Percentiles rank a stretch among this genome's conserved stretches.
phyloP scores from a whole-genome alignment of 2,797 vertebrate genomes.

The Peromyscus aztecus region DNA sequence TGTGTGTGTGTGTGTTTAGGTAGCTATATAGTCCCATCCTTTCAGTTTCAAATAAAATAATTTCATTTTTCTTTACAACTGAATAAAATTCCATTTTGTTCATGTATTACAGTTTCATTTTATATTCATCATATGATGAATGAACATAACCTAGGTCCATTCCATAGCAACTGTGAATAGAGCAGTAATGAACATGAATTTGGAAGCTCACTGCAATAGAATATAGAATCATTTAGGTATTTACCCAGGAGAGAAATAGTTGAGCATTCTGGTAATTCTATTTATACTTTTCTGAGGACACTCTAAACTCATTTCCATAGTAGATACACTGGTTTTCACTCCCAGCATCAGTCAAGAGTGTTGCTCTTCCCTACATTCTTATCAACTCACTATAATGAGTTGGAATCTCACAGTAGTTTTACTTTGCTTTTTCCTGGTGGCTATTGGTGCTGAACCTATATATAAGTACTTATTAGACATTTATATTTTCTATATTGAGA shows the following conservation, averaged over 20 bases:
- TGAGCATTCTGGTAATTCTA: neutral
- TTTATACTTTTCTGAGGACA: neutral
- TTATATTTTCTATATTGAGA: neutral
- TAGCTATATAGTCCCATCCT: neutral
- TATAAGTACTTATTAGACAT: neutral
- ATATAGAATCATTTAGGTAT: neutral
- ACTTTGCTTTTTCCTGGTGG: neutral
- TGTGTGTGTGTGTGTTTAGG: neutral
- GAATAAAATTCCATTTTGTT: neutral
- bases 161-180: neutral
- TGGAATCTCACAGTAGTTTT: neutral
- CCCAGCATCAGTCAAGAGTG: neutral
- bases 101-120: neutral
- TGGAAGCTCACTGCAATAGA: neutral
- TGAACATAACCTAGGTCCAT: neutral
- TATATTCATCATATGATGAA: neutral
- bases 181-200: neutral
- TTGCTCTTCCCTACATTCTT: neutral
- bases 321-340: neutral
- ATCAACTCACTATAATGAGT: neutral
- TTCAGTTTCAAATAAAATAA: neutral
- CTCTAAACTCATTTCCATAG: neutral
- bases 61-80: neutral
- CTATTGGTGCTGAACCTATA: neutral
- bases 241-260: neutral